phyloP scores from a whole-genome alignment of 2,797 vertebrate species.

The Ambastaia sidthimunki region DNA sequence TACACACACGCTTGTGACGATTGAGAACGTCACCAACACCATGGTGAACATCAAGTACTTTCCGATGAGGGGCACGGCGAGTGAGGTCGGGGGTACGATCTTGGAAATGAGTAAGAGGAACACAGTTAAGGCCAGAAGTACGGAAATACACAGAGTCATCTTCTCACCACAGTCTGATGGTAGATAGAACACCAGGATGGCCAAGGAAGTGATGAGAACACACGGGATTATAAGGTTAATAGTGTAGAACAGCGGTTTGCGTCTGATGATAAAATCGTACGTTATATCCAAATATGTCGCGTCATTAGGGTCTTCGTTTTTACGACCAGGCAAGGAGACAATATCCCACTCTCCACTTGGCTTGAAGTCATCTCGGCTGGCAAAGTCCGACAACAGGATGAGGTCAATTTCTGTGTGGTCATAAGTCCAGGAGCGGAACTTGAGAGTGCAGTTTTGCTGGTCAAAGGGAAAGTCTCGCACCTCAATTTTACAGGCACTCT shows the following conservation, averaged over 20 bases:
- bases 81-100: constrained; percentile 83
- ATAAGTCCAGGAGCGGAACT: constrained; percentile 84
- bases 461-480: constrained; percentile 86
- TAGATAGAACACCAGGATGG: constrained; percentile 84
- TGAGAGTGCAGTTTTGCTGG: constrained; percentile 85
- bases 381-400: constrained; percentile 79
- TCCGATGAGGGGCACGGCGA: constrained; percentile 83
- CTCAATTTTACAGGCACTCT: constrained; percentile 83
- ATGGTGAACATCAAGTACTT: constrained; percentile 85
- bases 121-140: constrained; percentile 83
- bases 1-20: constrained; percentile 83
- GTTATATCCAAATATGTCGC: constrained; percentile 81
- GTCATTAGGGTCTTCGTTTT: constrained; percentile 80
- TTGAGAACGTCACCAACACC: constrained; percentile 85
- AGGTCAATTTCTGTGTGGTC: constrained; percentile 84
- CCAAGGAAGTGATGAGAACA: constrained; percentile 81
- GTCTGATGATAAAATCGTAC: constrained; percentile 82
- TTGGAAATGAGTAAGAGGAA: constrained; percentile 85
- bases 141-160: constrained; percentile 83
- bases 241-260: constrained; percentile 83
- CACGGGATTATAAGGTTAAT: constrained; percentile 84
- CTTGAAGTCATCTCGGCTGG: constrained; percentile 82
- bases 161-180: constrained; percentile 85
- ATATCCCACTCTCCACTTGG: constrained; percentile 85
- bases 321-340: constrained; percentile 79